Base-by-base conservation (phyloP, 1,140 invertebrate genomes). In the Metaphire vulgaris region DNA sequence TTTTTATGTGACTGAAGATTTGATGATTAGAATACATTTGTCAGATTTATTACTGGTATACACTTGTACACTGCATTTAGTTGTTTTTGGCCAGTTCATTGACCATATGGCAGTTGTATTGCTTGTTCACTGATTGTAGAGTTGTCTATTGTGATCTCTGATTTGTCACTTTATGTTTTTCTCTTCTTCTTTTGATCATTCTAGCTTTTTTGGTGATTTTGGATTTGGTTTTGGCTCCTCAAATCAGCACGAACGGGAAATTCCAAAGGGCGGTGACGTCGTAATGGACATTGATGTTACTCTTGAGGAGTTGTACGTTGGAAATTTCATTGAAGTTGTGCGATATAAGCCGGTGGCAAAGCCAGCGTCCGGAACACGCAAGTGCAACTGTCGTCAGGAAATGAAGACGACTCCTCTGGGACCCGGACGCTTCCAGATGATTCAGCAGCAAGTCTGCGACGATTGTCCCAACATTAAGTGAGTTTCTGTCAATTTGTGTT, bases 341-440 rank as follows among this genome's bases (percentile, higher is more conserved):
- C 89, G 97, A 80, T 97, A 98, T 86, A 99, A 99, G 85, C 93
- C 96, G 74, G 95, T 99, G 0, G 91, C 94, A 79, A 97, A 96
- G 85, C 90, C 94, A 79, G 92, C 95, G 0, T 90, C 92, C 71
- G 98, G 98, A 16, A 99, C 96, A 2, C 89, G 98, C 74, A 96
- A 98, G 83, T 99, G 98, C 87, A 99, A 99, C 86, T 99, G 98
- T 85, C 89, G 97, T 30, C 96, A 97, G 86, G 98, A 99, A 88
- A 97, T 99, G 93, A 93, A 96, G 1, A 98, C 97, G 0, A 89
- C 93, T 73, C 96, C 96, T 85, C 87, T 99, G 74, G 97, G 97
- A 0, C 95, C 94, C n/a, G 96, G 97, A 0, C 88, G 96, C 68
- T 99, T 98, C 87, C 96, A 99, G 88, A 99, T 99, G 97, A 97